Evolutionary conservation across 2,797 vertebrate genomes (phyloP).

Genomic region (Ispidina picta): DNA sequence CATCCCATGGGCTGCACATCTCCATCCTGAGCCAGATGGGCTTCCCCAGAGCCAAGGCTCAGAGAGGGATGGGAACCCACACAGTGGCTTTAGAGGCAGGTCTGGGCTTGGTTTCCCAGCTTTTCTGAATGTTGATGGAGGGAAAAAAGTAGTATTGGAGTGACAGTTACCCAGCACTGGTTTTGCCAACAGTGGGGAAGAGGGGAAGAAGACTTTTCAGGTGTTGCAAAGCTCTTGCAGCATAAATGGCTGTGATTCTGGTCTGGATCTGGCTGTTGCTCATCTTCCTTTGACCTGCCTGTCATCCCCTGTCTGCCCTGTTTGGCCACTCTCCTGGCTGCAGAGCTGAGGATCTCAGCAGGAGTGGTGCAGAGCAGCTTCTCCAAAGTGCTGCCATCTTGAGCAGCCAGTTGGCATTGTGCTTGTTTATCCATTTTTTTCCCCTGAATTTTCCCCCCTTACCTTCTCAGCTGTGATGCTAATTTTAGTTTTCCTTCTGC

Average conservation of each 20-base stretch:
- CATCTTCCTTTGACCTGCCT: neutral
- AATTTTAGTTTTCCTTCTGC: conserved; percentile 21
- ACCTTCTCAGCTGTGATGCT: neutral
- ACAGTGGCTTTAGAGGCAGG: accelerated
- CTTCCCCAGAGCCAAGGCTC: neutral
- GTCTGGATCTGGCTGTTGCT: neutral
- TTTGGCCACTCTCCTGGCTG: neutral
- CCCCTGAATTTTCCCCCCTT: neutral
- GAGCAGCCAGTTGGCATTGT: neutral
- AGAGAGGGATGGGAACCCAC: accelerated
- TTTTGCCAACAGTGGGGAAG: neutral
- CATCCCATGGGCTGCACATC: neutral
- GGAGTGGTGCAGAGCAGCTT: neutral
- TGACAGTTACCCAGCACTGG: accelerated
- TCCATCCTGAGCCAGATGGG: accelerated
- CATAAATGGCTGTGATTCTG: accelerated
- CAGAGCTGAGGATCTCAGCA: neutral
- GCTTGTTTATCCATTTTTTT: neutral
- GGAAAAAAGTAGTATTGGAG: neutral
- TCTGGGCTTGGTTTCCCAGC: neutral
- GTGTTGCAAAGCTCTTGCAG: neutral
- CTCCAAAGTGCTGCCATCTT: neutral
- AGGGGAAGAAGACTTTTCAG: neutral
- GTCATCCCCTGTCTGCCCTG: neutral
- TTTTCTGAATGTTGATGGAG: neutral